Base-by-base conservation (phyloP, 2,888 invertebrate genomes). In the Nematopogon swammerdamellus region DNA sequence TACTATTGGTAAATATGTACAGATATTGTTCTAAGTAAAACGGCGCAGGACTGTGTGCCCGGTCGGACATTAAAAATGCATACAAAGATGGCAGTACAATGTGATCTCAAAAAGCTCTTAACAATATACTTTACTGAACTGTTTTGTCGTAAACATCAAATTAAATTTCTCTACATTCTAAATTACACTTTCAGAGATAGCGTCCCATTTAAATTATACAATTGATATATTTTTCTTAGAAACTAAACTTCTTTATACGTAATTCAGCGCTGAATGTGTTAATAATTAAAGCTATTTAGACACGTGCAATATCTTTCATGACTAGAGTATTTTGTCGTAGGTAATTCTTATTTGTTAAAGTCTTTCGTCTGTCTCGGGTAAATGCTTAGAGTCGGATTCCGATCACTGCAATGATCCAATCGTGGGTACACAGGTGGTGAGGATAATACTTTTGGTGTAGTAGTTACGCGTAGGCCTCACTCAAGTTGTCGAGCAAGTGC, bases 401-500 rank as follows among this genome's bases (percentile, higher is more conserved):
- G 80, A 80, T 80, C 80, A 80, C 79, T 80, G 80, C 80, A 80
- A 80, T 75, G 79, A 80, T 80, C 80, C 80, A 68, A 62, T 61
- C 68, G 65, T 61, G 59, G 73, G 74, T 72, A 71, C 65, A 70
- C 72, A 70, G 67, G 72, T 71, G 63, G 64, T 53, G 74, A 74
- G 74, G 75, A 68, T 74, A 74, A 65, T 70, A 72, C 70, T 36
- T 57, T 68, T 70, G 73, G 72, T 69, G 36, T 4, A 53, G 54
- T 54, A 57, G 62, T 80, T 73, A 85, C 68, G 85, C 84, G 68
- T 85, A 85, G 57, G 85, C 79, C 67, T 85, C 84, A 71, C 85
- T 85, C 70, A 85, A 69, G 65, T 83, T 82, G 67, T 85, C 85
- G 65, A 85, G 80, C 63, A 84, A 75, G 68, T 82, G 84, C 67